A percentile compares a stretch with the other conserved stretches of the same genome.
phyloP scores from a whole-genome alignment of 2,888 invertebrate species.

The Volucella inflata region DNA sequence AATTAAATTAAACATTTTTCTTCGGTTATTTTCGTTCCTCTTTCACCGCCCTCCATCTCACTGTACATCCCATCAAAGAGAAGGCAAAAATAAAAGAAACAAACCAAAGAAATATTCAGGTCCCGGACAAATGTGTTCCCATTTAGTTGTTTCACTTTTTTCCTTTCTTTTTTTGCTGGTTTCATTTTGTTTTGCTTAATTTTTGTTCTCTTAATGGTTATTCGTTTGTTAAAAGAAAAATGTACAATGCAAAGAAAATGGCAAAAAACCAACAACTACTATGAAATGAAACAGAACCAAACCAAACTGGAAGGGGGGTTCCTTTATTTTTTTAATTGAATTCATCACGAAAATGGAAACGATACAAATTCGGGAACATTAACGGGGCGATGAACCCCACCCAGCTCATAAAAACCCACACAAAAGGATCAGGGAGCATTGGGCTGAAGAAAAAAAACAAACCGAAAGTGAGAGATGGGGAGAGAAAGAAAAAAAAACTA shows the following conservation, averaged over 20 bases:
- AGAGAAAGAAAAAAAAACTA: neutral
- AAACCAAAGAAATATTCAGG: constrained; percentile 52
- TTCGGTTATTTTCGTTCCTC: constrained; percentile 53
- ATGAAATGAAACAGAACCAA: neutral
- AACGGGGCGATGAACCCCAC: constrained; percentile 19
- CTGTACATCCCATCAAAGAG: constrained; percentile 8
- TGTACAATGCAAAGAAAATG: constrained; percentile 32
- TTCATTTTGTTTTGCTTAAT: constrained; percentile 16
- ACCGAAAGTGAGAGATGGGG: neutral
- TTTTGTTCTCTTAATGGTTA: constrained; percentile 45
- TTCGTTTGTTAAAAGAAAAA: constrained; percentile 65
- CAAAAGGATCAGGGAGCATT: constrained; percentile 34
- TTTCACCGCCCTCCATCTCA: neutral
- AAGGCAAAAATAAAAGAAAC: neutral
- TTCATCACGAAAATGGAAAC: constrained; percentile 66
- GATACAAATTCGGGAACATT: constrained; percentile 54
- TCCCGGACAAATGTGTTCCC: constrained; percentile 71
- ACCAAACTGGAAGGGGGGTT: constrained; percentile 51
- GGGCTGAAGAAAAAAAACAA: constrained; percentile 4
- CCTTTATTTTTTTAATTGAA: constrained; percentile 75
- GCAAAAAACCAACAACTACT: neutral
- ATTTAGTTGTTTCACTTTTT: constrained; percentile 37
- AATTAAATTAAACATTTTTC: constrained; percentile 72
- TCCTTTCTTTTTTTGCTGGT: constrained; percentile 7
- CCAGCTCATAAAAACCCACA: constrained; percentile 56